These are phyloP conservation scores for Drosophila macrothrix DNA, from an alignment of 2,888 invertebrate genomes.

Conservation along the genomic window DNA sequence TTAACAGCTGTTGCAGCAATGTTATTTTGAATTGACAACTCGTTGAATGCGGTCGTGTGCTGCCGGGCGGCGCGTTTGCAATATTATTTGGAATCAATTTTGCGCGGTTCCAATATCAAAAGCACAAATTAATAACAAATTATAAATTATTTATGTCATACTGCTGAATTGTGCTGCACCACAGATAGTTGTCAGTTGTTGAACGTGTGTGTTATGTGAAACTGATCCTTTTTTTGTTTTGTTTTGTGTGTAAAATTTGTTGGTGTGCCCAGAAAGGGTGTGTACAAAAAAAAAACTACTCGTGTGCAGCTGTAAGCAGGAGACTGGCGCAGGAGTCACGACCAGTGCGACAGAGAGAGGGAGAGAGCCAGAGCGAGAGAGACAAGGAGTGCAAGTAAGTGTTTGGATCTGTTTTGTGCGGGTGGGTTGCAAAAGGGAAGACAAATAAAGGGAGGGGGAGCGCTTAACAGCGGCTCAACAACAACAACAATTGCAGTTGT, in stretches of 20 bases:
- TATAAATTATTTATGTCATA: neutral
- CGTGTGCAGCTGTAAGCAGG: conserved; percentile 62
- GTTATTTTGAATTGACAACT: conserved; percentile 46
- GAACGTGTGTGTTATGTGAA: neutral
- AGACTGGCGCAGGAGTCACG: conserved; percentile 50
- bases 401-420: conserved; percentile 9
- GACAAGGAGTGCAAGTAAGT: conserved; percentile 51
- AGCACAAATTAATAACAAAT: conserved; percentile 1
- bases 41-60: conserved; percentile 50
- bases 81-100: conserved; percentile 41
- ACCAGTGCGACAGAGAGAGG: conserved; percentile 26
- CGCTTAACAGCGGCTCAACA: conserved; percentile 17
- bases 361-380: conserved; percentile 1
- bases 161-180: conserved; percentile 1
- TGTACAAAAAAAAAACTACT: conserved; percentile 38
- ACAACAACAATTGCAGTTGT: conserved; percentile 15
- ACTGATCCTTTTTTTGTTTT: conserved; percentile 11
- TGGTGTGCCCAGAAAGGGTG: conserved; percentile 55
- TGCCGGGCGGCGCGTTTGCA: conserved; percentile 24
- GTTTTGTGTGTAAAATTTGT: conserved; percentile 32
- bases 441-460: neutral
- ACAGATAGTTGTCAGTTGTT: conserved; percentile 14
- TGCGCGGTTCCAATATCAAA: conserved; percentile 44
- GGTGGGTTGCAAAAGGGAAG: neutral
- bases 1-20: conserved; percentile 41